Conservation (phyloP, 2,113 vertebrate genomes). For the Lampris incognitus region DNA sequence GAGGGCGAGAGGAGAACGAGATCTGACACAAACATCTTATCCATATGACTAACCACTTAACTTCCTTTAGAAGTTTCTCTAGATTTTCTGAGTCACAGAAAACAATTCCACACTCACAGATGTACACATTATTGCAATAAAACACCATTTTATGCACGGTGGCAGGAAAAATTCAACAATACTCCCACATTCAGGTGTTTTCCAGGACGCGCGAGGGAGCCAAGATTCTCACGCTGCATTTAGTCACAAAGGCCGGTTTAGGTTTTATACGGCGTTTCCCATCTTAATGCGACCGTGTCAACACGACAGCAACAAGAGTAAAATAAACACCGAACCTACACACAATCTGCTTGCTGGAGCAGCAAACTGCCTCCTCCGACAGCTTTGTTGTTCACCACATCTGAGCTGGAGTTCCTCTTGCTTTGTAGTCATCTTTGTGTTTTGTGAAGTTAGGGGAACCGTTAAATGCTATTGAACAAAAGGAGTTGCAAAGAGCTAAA, state of each 20-base stretch:
- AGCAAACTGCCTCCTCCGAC: neutral
- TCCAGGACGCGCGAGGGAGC: slow-evolving; percentile 5
- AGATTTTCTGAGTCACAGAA: slow-evolving; percentile 63
- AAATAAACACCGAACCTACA: neutral
- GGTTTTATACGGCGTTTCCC: neutral
- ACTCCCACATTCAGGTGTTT: slow-evolving; percentile 34
- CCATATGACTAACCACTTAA: slow-evolving; percentile 79
- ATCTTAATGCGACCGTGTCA: neutral
- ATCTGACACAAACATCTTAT: slow-evolving; percentile 77
- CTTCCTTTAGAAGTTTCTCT: slow-evolving; percentile 78
- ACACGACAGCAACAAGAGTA: neutral
- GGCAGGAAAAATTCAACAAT: neutral
- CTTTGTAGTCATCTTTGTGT: slow-evolving; percentile 1
- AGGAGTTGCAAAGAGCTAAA: neutral
- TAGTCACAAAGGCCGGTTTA: slow-evolving; percentile 16
- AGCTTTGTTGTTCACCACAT: slow-evolving; percentile 9
- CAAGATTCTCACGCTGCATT: slow-evolving; percentile 38
- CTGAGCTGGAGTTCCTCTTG: neutral
- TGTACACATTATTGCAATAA: slow-evolving; percentile 8
- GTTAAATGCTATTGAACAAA: neutral
- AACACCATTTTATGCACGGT: neutral
- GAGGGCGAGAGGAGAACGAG: neutral
- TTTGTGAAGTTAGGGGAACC: neutral
- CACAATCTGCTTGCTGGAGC: neutral
- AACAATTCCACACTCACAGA: slow-evolving; percentile 21